Percentiles rank a stretch among this genome's conserved stretches.
Conservation (phyloP, 2,888 invertebrate species). For the Thyatira batis region DNA sequence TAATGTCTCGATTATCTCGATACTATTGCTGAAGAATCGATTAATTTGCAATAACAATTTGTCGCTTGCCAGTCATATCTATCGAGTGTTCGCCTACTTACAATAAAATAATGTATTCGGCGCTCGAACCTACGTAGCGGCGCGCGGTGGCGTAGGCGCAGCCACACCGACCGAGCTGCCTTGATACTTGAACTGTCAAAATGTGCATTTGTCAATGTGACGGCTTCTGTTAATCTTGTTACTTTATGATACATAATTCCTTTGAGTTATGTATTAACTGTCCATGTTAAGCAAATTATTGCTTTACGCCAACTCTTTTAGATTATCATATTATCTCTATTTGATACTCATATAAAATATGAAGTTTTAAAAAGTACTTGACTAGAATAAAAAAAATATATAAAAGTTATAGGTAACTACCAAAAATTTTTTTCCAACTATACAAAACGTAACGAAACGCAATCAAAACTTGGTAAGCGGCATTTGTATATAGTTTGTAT, state of each 20-base stretch:
- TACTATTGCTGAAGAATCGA: conserved; percentile 54
- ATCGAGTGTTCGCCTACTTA: conserved; percentile 70
- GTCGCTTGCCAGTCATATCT: conserved; percentile 70
- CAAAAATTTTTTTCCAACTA: conserved; percentile 39
- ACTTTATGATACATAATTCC: background rate
- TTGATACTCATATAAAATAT: too few relatives aligned
- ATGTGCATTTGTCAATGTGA: conserved; percentile 30
- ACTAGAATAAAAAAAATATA: background rate
- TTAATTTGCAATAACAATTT: conserved; percentile 78
- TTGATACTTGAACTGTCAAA: conserved; percentile 58
- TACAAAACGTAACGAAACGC: conserved; percentile 43
- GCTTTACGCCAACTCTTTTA: too few relatives aligned
- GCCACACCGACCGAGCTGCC: conserved; percentile 36
- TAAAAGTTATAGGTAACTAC: conserved; percentile 21
- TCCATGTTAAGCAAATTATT: too few relatives aligned
- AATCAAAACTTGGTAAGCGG: conserved; percentile 72
- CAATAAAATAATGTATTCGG: conserved; percentile 73
- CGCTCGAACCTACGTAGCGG: conserved; percentile 64
- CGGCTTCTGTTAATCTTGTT: conserved; percentile 10
- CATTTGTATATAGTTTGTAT: conserved; percentile 48
- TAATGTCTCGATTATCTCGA: conserved; percentile 28
- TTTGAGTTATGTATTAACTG: background rate
- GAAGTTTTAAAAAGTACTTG: too few relatives aligned
- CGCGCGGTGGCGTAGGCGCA: conserved; percentile 61
- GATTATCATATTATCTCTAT: too few relatives aligned